Percentiles rank a stretch among this genome's conserved stretches.
Conservation (phyloP, 2,888 invertebrate species). For the Eugnorisma glareosa region DNA sequence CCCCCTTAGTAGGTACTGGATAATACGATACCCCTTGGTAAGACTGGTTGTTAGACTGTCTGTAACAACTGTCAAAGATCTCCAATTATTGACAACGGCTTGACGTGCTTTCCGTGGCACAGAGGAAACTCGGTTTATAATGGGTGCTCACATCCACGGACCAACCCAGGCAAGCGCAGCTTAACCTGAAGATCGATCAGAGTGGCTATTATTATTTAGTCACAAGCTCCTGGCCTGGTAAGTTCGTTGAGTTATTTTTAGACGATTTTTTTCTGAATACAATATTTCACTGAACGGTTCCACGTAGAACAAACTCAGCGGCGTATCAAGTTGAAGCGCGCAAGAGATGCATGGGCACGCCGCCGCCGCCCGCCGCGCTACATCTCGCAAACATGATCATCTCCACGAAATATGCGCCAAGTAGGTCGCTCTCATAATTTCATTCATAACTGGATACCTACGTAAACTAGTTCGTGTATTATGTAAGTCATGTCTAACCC, state of each 20-base stretch:
- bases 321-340: constrained; percentile 54
- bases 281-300: constrained; percentile 5
- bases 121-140: too few species aligned
- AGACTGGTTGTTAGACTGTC: too few species aligned
- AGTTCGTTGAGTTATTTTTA: neutral
- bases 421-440: constrained; percentile 71
- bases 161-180: too few species aligned
- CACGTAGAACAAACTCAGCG: constrained; percentile 23
- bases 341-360: constrained; percentile 54
- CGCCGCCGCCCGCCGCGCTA: constrained; percentile 10
- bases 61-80: too few species aligned
- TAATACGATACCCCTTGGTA: too few species aligned
- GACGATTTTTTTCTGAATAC: neutral
- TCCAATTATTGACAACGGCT: too few species aligned
- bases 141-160: too few species aligned
- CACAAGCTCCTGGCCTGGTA: too few species aligned
- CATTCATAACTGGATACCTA: constrained; percentile 69
- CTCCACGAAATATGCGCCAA: constrained; percentile 60
- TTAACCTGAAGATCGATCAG: too few species aligned
- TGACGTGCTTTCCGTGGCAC: too few species aligned
- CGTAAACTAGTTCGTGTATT: constrained; percentile 75
- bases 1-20: too few species aligned
- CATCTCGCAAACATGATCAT: constrained; percentile 59
- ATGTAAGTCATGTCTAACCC: constrained; percentile 60
- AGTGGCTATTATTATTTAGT: too few species aligned